phyloP scores from a whole-genome alignment of 1,140 invertebrate genomes.

The Drosophila rufa region DNA sequence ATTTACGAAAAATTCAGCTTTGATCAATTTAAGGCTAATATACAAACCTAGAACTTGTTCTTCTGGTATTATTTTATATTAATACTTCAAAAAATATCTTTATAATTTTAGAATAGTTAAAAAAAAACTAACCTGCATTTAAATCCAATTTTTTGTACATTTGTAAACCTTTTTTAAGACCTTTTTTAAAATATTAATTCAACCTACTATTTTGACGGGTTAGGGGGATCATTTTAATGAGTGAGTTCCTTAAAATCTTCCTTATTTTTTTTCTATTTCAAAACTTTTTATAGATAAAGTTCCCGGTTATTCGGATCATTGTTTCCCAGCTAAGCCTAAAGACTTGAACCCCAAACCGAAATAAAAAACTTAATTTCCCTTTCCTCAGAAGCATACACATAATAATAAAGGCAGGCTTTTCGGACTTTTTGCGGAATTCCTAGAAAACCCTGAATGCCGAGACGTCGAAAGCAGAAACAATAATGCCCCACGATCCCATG shows the following conservation, averaged over 20 bases:
- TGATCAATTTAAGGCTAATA: too few species aligned
- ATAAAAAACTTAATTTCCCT: conserved; percentile 23
- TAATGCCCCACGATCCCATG: conserved; percentile 43
- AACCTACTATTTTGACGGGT: too few species aligned
- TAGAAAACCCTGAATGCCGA: conserved; percentile 51
- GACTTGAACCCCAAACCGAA: not conserved
- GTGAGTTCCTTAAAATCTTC: not conserved
- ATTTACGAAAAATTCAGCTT: too few species aligned
- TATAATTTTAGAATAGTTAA: too few species aligned
- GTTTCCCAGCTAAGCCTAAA: too few species aligned
- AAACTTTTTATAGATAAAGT: not conserved
- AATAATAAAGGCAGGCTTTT: conserved; percentile 51
- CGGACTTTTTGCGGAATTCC: conserved; percentile 62
- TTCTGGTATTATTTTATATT: too few species aligned
- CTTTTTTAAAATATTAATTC: too few species aligned
- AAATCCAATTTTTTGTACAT: too few species aligned
- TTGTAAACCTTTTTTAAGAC: too few species aligned
- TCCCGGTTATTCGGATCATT: not conserved
- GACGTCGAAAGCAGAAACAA: conserved; percentile 24
- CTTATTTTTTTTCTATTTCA: not conserved
- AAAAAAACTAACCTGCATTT: too few species aligned
- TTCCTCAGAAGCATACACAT: conserved; percentile 43
- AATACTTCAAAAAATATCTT: too few species aligned
- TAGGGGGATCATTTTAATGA: not conserved
- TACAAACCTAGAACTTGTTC: too few species aligned